Conservation (phyloP, 2,113 vertebrate species). For the Microtus montanus region DNA sequence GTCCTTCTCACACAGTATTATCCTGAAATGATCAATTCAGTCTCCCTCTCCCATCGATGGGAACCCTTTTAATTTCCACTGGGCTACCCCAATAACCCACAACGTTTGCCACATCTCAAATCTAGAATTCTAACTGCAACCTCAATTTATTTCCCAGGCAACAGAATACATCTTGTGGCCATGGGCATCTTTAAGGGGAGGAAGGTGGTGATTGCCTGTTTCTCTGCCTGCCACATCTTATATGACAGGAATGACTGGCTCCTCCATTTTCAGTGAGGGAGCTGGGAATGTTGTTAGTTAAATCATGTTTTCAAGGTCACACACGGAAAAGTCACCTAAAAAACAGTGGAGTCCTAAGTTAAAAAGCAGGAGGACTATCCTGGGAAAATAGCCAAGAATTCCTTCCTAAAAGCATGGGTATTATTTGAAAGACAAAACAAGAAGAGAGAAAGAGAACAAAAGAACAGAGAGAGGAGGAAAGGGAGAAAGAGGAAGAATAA, state of each 20-base stretch:
- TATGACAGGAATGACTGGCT: too few relatives aligned
- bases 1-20: background rate
- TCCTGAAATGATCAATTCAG: background rate
- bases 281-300: background rate
- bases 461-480: too few relatives aligned
- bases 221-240: too few relatives aligned
- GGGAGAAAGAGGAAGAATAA: background rate
- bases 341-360: background rate
- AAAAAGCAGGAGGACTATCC: background rate
- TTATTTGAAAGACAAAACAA: background rate
- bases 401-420: conserved; percentile 26
- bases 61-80: too few relatives aligned
- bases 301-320: background rate
- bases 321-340: background rate
- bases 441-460: too few relatives aligned
- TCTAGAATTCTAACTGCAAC: too few relatives aligned
- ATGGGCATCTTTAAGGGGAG: too few relatives aligned
- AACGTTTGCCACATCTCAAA: too few relatives aligned
- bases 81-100: too few relatives aligned
- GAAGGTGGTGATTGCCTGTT: too few relatives aligned
- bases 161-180: too few relatives aligned
- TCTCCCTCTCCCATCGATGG: background rate
- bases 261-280: background rate
- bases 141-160: too few relatives aligned
- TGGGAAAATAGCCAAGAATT: conserved; percentile 1